phyloP scores from a whole-genome alignment of 2,888 invertebrate species.

The Prosopocoilus inquinatus region DNA sequence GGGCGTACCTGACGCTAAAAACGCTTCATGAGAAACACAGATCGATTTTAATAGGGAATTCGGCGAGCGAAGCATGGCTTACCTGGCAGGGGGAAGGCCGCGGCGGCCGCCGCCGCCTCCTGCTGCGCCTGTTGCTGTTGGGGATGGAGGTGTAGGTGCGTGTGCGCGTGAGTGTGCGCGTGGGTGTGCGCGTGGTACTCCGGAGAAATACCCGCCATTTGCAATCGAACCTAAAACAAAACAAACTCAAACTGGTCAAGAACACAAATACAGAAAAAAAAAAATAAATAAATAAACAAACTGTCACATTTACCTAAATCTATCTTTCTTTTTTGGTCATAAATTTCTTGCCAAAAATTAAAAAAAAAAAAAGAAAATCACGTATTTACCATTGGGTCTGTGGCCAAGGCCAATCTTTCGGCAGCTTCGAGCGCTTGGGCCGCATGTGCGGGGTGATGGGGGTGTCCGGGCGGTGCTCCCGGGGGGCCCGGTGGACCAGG shows the following conservation, averaged over 20 bases:
- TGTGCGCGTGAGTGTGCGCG: constrained; percentile 88
- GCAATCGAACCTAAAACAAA: constrained; percentile 63
- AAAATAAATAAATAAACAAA: too few species aligned
- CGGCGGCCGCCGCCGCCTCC: constrained; percentile 57
- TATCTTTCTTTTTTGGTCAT: neutral
- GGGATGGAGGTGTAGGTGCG: constrained; percentile 81
- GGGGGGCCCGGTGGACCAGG: constrained; percentile 57
- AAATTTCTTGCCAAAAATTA: too few species aligned
- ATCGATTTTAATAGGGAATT: constrained; percentile 3
- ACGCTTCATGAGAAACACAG: constrained; percentile 6
- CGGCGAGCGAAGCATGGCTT: constrained; percentile 5
- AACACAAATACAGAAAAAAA: neutral
- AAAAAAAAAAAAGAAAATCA: constrained; percentile 3
- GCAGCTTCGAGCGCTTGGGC: constrained; percentile 68
- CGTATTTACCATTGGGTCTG: constrained; percentile 79
- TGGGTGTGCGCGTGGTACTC: constrained; percentile 93
- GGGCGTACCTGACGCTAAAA: constrained; percentile 53
- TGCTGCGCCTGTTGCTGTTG: constrained; percentile 77
- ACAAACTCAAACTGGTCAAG: constrained; percentile 1
- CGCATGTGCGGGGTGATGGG: constrained; percentile 54
- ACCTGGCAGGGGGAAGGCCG: constrained; percentile 62
- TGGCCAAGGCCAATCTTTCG: constrained; percentile 78
- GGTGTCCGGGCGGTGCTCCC: constrained; percentile 55
- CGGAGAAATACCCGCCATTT: constrained; percentile 87
- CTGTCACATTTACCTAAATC: neutral